Conservation (phyloP, 2,888 invertebrate species). For the Eurytoma adleriae region DNA sequence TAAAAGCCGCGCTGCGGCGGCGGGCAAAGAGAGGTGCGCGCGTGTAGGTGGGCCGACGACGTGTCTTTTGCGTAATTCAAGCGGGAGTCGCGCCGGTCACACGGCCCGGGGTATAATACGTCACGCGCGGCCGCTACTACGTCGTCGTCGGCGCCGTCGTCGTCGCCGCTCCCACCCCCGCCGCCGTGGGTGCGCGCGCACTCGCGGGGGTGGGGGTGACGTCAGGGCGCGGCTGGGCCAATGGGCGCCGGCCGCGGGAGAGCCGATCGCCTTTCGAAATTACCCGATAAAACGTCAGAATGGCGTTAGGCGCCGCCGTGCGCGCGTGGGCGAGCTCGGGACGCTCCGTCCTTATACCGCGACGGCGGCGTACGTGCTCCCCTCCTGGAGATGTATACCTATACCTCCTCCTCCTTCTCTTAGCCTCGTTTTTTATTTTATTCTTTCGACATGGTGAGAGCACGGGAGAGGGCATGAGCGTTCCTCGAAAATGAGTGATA, state of each 20-base stretch:
- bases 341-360: neutral
- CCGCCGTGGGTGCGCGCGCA: slow-evolving; percentile 2
- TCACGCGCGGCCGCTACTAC: slow-evolving; percentile 9
- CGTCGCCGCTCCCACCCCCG: neutral
- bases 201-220: slow-evolving; percentile 25
- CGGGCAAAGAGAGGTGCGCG: slow-evolving; percentile 1
- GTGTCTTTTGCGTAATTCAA: slow-evolving; percentile 34
- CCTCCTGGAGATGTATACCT: neutral
- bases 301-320: neutral
- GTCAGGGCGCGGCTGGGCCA: slow-evolving; percentile 33
- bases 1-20: slow-evolving; percentile 17
- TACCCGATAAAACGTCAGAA: slow-evolving; percentile 34
- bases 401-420: neutral
- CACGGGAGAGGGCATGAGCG: neutral
- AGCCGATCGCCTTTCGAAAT: slow-evolving; percentile 46
- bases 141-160: slow-evolving; percentile 7
- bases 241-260: slow-evolving; percentile 36
- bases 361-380: slow-evolving; percentile 25
- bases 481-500: too few relatives aligned
- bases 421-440: neutral
- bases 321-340: slow-evolving; percentile 19
- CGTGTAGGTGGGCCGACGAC: slow-evolving; percentile 9
- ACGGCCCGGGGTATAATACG: slow-evolving; percentile 3
- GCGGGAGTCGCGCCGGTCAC: neutral
- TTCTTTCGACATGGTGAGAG: too few relatives aligned